phyloP scores from a whole-genome alignment of 53 echinoderm and acorn worm genomes.

The Holothuria leucospilota region DNA sequence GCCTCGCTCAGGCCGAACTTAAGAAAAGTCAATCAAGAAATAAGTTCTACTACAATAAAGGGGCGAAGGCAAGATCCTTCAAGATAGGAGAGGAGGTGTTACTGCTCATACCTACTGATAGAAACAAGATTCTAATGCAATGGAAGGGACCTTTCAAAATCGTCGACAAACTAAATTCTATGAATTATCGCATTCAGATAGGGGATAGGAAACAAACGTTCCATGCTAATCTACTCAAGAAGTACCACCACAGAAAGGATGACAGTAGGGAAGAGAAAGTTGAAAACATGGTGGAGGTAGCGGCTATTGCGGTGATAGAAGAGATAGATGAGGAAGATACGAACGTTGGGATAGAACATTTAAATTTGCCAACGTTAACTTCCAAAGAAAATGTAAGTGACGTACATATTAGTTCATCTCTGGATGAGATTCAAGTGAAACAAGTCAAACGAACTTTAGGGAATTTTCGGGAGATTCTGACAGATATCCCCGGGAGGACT shows the following conservation, averaged over 20 bases:
- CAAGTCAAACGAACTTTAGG: slow-evolving; percentile 29
- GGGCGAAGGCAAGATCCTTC: not conserved
- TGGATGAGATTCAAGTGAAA: not conserved
- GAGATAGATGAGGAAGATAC: not conserved
- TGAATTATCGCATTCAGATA: slow-evolving; percentile 15
- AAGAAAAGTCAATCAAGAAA: not conserved
- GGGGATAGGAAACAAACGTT: slow-evolving; percentile 34
- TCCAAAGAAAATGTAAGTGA: slow-evolving; percentile 36
- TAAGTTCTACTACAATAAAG: slow-evolving; percentile 15
- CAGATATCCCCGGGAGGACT: slow-evolving; percentile 63
- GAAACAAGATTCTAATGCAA: slow-evolving; percentile 33
- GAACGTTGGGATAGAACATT: not conserved
- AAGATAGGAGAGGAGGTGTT: slow-evolving; percentile 19
- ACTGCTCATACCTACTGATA: slow-evolving; percentile 13
- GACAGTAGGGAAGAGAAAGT: not conserved
- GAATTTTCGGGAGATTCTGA: slow-evolving; percentile 43
- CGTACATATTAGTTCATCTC: slow-evolving; percentile 22
- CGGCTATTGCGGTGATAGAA: slow-evolving; percentile 37
- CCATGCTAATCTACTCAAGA: slow-evolving; percentile 23
- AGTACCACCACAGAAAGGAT: not conserved
- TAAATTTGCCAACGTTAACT: slow-evolving; percentile 36
- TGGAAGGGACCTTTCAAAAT: slow-evolving; percentile 47
- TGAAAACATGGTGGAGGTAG: not conserved
- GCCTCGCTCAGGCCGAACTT: slow-evolving; percentile 16
- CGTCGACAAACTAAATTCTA: not conserved